These are phyloP conservation scores for Dinocampus coccinellae DNA, from an alignment of 2,888 invertebrate genomes.

Conservation along the genomic window DNA sequence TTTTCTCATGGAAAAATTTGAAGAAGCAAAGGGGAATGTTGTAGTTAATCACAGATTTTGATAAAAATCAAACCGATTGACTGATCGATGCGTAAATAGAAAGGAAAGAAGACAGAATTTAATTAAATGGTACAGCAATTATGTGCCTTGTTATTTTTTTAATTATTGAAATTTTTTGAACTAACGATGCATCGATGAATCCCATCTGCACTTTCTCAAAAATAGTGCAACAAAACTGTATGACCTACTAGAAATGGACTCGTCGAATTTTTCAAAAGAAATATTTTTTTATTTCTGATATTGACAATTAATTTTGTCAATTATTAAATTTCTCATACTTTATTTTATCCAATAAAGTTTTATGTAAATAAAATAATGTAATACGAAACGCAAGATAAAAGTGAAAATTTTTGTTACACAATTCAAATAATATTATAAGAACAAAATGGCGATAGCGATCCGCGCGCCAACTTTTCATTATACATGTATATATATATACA, in stretches of 20 bases:
- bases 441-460: background rate
- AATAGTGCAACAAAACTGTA: background rate
- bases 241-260: background rate
- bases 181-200: background rate
- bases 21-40: conserved; percentile 9
- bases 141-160: conserved; percentile 27
- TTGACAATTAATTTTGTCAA: background rate
- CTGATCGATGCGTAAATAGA: background rate
- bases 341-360: conserved; percentile 6
- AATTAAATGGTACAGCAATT: conserved; percentile 13
- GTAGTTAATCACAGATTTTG: background rate
- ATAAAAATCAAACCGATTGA: background rate
- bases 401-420: background rate
- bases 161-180: conserved; percentile 2
- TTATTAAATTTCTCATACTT: background rate
- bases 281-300: conserved; percentile 12
- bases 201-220: background rate
- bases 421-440: background rate
- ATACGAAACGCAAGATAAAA: background rate
- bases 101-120: background rate
- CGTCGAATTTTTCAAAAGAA: background rate
- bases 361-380: conserved; percentile 9
- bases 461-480: background rate
- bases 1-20: conserved; percentile 79
- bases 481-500: background rate